Conservation (phyloP, 2,888 invertebrate species). For the Nephrotoma appendiculata region DNA sequence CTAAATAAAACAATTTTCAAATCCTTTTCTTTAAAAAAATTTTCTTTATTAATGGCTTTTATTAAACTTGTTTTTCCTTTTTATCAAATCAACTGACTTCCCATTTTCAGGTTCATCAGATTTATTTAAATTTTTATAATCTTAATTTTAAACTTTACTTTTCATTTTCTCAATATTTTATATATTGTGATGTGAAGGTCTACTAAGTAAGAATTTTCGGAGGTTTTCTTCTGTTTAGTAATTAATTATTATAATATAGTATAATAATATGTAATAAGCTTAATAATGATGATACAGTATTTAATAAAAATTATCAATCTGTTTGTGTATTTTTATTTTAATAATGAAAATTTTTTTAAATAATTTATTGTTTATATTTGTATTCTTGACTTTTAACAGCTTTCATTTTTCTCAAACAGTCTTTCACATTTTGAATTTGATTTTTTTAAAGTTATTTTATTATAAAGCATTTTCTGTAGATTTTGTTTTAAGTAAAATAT, state of each 20-base stretch:
- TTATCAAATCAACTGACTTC: neutral
- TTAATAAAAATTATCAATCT: neutral
- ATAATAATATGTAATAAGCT: neutral
- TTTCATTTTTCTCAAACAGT: neutral
- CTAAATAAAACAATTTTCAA: neutral
- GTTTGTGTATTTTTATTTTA: neutral
- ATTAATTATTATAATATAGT: neutral
- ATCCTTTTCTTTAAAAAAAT: neutral
- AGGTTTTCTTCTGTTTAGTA: neutral
- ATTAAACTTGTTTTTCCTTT: neutral
- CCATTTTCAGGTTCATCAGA: neutral
- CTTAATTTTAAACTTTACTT: neutral
- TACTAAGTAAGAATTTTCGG: neutral
- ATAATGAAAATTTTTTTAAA: neutral
- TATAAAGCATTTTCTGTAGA: neutral
- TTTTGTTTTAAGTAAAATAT: neutral
- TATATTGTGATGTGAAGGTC: neutral
- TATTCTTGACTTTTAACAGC: neutral
- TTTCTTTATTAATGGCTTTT: neutral
- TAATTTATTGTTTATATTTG: neutral
- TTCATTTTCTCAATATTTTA: neutral
- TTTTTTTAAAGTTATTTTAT: neutral
- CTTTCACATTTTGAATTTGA: neutral
- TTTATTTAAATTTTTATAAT: neutral
- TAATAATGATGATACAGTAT: neutral